These are phyloP conservation scores for Saxicola maurus DNA, from an alignment of 2,797 vertebrate genomes.

Conservation along the genomic window DNA sequence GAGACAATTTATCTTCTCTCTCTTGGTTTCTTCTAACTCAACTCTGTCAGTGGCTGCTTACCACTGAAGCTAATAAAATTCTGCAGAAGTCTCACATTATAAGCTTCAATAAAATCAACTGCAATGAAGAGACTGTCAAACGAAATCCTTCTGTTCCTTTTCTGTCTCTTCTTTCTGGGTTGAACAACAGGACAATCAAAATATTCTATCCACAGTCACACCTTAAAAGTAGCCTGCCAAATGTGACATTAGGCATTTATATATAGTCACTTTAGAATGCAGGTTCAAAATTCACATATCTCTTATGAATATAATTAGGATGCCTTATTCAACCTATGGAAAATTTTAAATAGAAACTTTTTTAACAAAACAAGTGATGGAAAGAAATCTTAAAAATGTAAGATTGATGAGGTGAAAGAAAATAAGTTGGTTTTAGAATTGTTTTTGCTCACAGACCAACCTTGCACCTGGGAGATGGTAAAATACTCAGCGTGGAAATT, in stretches of 20 bases:
- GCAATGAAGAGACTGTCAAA: background rate
- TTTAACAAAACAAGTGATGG: background rate
- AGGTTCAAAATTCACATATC: background rate
- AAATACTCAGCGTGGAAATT: background rate
- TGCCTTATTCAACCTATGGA: background rate
- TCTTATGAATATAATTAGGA: background rate
- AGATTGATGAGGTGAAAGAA: background rate
- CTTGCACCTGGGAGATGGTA: background rate
- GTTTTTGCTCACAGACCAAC: background rate
- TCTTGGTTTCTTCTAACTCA: background rate
- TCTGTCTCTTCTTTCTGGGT: background rate
- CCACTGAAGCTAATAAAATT: background rate
- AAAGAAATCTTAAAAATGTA: background rate
- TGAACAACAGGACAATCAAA: background rate
- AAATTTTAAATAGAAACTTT: background rate
- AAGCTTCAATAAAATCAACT: background rate
- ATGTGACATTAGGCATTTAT: fast-evolving
- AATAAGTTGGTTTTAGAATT: background rate
- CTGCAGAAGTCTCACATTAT: background rate
- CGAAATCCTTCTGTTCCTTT: background rate
- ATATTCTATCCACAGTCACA: background rate
- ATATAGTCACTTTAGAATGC: background rate
- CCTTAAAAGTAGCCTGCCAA: background rate
- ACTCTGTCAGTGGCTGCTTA: background rate
- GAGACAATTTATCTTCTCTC: background rate